Conservation (phyloP, 2,888 invertebrate genomes). For the Colletes collaris region DNA sequence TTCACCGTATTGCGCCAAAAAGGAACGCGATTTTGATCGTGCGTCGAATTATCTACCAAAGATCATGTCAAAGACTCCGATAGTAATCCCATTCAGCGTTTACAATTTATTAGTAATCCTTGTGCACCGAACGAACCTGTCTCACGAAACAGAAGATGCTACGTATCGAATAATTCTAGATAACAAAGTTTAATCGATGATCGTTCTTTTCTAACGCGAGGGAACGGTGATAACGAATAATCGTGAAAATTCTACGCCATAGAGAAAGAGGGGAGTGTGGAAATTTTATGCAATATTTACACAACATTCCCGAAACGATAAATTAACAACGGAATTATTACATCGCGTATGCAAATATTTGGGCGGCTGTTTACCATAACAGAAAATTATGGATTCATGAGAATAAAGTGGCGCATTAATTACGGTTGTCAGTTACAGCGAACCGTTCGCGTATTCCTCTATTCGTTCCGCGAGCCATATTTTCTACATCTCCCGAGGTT, state of each 20-base stretch:
- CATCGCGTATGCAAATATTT: constrained; percentile 30
- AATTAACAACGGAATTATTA: constrained; percentile 49
- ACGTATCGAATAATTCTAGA: no score
- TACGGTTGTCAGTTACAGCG: constrained; percentile 25
- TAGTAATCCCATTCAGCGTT: no score
- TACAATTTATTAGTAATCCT: no score
- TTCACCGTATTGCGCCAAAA: no score
- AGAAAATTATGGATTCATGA: constrained; percentile 47
- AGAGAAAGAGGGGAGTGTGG: not conserved
- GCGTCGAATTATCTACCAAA: no score
- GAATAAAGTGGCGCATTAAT: constrained; percentile 39
- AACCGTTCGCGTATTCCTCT: not conserved
- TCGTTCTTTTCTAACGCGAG: no score
- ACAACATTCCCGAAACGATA: constrained; percentile 17
- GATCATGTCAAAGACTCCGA: no score
- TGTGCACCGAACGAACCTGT: no score
- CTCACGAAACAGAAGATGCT: no score
- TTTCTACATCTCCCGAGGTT: constrained; percentile 7
- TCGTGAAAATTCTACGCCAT: not conserved
- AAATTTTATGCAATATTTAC: constrained; percentile 14
- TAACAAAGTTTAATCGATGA: no score
- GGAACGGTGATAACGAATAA: not conserved
- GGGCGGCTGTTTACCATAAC: constrained; percentile 20
- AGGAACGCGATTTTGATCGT: no score
- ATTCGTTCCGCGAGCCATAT: constrained; percentile 8